Evolutionary conservation across 2,888 invertebrate genomes (phyloP).

Genomic region (Cetonia aurata): DNA sequence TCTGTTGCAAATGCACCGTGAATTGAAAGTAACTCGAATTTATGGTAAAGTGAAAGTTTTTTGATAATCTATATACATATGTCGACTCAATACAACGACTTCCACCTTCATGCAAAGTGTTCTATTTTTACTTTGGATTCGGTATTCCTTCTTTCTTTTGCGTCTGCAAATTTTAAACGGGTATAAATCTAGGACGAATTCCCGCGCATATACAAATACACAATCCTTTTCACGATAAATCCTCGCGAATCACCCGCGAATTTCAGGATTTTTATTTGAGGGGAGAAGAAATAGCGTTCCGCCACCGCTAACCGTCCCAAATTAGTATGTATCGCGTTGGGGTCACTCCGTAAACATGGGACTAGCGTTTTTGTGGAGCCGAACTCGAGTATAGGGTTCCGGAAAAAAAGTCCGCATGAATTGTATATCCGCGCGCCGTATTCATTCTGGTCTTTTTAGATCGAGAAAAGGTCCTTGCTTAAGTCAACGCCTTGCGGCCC

Average conservation of each 20-base stretch:
- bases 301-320: neutral
- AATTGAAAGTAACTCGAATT: too few species aligned
- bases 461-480: slow-evolving; percentile 24
- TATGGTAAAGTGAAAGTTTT: too few species aligned
- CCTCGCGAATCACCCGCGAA: slow-evolving; percentile 15
- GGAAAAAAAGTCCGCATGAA: slow-evolving; percentile 13
- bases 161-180: too few species aligned
- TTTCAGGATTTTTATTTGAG: slow-evolving; percentile 17
- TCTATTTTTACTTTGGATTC: too few species aligned
- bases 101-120: too few species aligned
- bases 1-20: too few species aligned
- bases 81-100: too few species aligned
- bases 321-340: slow-evolving; percentile 29
- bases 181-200: too few species aligned
- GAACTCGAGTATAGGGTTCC: neutral
- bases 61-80: too few species aligned
- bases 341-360: slow-evolving; percentile 27
- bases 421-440: slow-evolving; percentile 15
- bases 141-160: too few species aligned
- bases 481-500: slow-evolving; percentile 34
- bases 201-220: neutral
- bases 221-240: slow-evolving; percentile 26
- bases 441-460: slow-evolving; percentile 11
- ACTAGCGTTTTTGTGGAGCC: slow-evolving; percentile 2
- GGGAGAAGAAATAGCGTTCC: neutral